A percentile compares a stretch with the other conserved stretches of the same genome.
phyloP scores from a whole-genome alignment of 2,113 vertebrate genomes.

The Chrysemys picta region DNA sequence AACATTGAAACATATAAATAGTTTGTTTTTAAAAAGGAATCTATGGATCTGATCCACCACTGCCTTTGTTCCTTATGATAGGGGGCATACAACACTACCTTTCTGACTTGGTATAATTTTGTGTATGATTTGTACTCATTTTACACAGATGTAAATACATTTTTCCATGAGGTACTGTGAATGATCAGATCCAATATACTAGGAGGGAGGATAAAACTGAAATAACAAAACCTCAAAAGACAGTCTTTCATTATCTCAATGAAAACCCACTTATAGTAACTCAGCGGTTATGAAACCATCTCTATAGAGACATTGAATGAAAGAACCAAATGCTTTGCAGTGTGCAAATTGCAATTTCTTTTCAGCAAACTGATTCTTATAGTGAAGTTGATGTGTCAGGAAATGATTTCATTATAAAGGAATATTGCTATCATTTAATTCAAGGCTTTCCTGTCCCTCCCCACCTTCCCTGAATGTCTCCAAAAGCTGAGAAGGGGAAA shows the following conservation, averaged over 20 bases:
- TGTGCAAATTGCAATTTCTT: neutral
- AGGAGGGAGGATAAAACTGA: neutral
- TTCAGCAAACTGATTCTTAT: neutral
- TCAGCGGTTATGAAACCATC: neutral
- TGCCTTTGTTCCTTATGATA: neutral
- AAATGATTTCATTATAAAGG: neutral
- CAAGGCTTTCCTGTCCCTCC: neutral
- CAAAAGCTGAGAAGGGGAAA: neutral
- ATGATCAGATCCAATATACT: neutral
- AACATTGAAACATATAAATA: neutral
- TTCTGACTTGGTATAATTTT: neutral
- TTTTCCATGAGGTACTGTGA: neutral
- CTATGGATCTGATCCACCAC: neutral
- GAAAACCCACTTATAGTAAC: neutral
- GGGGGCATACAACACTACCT: fast-evolving
- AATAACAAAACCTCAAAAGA: neutral
- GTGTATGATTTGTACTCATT: neutral
- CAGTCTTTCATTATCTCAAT: neutral
- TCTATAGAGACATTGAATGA: neutral
- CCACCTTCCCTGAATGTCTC: neutral
- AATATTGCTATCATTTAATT: neutral
- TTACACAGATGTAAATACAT: neutral
- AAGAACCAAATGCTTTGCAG: neutral
- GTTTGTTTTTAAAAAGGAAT: neutral
- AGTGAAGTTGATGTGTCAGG: neutral